Evolutionary conservation across 2,888 invertebrate genomes (phyloP).

Genomic region (Macrosoma leucophasiata): DNA sequence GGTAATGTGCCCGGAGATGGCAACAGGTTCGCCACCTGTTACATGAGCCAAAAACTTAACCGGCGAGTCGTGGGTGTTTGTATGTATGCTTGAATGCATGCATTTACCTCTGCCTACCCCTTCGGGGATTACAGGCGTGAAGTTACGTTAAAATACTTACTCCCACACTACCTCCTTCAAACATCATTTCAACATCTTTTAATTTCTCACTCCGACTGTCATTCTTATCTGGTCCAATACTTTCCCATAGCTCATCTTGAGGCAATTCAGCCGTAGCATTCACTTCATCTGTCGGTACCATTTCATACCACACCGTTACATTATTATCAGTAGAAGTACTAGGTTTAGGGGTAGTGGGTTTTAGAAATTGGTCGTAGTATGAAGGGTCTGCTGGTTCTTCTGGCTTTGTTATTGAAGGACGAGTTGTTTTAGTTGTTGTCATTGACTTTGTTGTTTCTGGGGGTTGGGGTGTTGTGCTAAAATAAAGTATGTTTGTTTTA

Average conservation of each 20-base stretch:
- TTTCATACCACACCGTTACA: constrained; percentile 59
- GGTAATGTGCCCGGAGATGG: too few species aligned
- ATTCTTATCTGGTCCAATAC: constrained; percentile 44
- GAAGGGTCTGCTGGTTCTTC: constrained; percentile 49
- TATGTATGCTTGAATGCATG: too few species aligned
- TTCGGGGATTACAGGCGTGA: too few species aligned
- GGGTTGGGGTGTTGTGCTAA: constrained; percentile 27
- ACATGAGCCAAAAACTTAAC: too few species aligned
- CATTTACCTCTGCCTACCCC: too few species aligned
- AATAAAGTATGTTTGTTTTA: background rate
- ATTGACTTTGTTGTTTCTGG: constrained; percentile 30
- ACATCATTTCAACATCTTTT: constrained; percentile 68
- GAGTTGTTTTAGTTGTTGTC: constrained; percentile 30
- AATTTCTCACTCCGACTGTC: constrained; percentile 46
- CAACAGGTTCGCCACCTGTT: too few species aligned
- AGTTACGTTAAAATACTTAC: constrained; percentile 37
- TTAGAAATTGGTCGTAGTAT: constrained; percentile 67
- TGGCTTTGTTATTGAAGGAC: constrained; percentile 34
- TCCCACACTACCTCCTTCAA: constrained; percentile 40
- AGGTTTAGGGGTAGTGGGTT: constrained; percentile 45
- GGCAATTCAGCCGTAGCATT: constrained; percentile 44
- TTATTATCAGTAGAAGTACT: constrained; percentile 39
- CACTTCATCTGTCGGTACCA: constrained; percentile 45
- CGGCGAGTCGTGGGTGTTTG: too few species aligned
- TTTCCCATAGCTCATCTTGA: constrained; percentile 65